A percentile compares a stretch with the other conserved stretches of the same genome.
These are phyloP conservation scores for Tinamus guttatus DNA, from an alignment of 2,113 vertebrate genomes.

Conservation along the genomic window DNA sequence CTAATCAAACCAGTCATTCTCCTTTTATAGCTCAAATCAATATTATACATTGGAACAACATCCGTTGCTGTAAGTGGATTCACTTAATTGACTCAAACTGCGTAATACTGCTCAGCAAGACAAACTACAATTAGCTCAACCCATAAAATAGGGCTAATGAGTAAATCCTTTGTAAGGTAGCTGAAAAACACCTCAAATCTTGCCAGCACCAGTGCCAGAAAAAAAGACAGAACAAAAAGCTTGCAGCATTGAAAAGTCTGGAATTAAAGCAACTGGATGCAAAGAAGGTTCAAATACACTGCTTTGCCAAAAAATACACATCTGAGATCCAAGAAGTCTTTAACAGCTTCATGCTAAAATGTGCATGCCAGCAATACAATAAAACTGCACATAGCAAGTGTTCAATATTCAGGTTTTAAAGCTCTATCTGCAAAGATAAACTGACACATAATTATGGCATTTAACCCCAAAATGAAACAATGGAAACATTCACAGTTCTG, in stretches of 20 bases:
- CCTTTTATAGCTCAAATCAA: slow-evolving; percentile 67
- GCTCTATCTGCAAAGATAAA: background rate
- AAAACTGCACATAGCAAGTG: background rate
- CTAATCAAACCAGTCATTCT: slow-evolving; percentile 59
- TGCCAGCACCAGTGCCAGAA: slow-evolving; percentile 23
- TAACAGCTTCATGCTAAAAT: background rate
- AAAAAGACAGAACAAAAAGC: slow-evolving; percentile 40
- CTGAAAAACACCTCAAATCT: slow-evolving; percentile 42
- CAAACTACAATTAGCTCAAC: slow-evolving; percentile 73
- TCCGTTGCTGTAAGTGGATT: slow-evolving; percentile 58
- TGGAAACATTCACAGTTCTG: background rate
- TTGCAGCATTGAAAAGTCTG: background rate
- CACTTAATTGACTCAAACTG: slow-evolving; percentile 70
- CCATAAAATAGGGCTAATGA: slow-evolving; percentile 71
- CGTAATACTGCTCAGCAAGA: slow-evolving; percentile 70
- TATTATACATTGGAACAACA: slow-evolving; percentile 64
- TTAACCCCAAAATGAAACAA: slow-evolving; percentile 6
- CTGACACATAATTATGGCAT: background rate
- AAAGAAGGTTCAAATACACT: slow-evolving; percentile 27
- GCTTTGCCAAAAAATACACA: background rate
- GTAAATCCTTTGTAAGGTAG: slow-evolving; percentile 66
- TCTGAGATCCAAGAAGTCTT: background rate
- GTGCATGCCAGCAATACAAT: background rate
- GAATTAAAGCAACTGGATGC: background rate
- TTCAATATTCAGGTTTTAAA: background rate